Evolutionary conservation across 2,797 vertebrate species (phyloP).

Genomic region (Antennarius maculatus): DNA sequence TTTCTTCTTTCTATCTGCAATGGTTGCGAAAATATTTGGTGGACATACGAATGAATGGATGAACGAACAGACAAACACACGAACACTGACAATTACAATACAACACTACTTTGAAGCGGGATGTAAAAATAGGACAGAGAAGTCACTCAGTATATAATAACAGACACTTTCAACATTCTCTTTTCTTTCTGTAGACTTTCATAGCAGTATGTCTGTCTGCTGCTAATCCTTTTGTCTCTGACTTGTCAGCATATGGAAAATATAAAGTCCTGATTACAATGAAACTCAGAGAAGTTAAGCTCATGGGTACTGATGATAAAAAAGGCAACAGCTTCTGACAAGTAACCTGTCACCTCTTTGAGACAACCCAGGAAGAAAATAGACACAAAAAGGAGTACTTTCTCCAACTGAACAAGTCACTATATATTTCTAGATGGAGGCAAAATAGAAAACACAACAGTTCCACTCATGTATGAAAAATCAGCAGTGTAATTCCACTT

Average conservation of each 20-base stretch:
- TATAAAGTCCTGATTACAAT: slow-evolving; percentile 57
- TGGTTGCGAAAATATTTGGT: too few relatives aligned
- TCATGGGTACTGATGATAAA: slow-evolving; percentile 37
- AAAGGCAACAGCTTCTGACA: slow-evolving; percentile 44
- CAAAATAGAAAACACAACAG: slow-evolving; percentile 5
- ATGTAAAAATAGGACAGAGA: too few relatives aligned
- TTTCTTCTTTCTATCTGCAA: too few relatives aligned
- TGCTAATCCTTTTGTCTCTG: slow-evolving; percentile 16
- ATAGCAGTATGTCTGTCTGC: slow-evolving; percentile 13
- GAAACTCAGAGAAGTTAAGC: slow-evolving; percentile 35
- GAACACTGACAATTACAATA: too few relatives aligned
- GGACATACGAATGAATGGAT: too few relatives aligned
- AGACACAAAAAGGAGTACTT: slow-evolving; percentile 10
- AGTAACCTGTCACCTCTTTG: slow-evolving; percentile 31
- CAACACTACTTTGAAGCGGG: too few relatives aligned
- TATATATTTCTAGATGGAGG: slow-evolving; percentile 26
- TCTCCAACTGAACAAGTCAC: slow-evolving; percentile 10
- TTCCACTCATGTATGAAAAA: slow-evolving; percentile 28
- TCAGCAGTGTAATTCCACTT: slow-evolving; percentile 27
- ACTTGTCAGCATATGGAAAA: slow-evolving; percentile 45
- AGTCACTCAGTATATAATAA: too few relatives aligned
- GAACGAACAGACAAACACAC: too few relatives aligned
- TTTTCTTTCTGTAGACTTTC: slow-evolving; percentile 30
- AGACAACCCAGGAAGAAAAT: slow-evolving; percentile 25
- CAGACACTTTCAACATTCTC: slow-evolving; percentile 21